Base-by-base conservation (phyloP, 2,888 invertebrate genomes). In the Eupithecia dodoneata region DNA sequence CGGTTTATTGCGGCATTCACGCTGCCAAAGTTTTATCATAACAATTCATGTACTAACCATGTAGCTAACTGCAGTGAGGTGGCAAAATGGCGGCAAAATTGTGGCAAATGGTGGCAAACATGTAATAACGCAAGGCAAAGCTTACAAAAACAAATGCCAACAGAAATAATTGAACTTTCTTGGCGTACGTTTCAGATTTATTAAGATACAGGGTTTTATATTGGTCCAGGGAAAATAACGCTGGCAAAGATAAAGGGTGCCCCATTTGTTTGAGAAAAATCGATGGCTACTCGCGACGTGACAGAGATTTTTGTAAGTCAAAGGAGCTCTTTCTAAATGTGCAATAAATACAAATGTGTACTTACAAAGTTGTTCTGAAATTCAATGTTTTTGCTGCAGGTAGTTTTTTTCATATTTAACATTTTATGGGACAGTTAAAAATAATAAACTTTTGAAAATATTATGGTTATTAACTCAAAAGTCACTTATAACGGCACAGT, bases 141-240 rank as follows among this genome's bases (percentile, higher is more conserved):
- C 73, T 74, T 47, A 78, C 75, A 69, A 76, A 71, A 76, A 76
- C 78, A 78, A 69, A 78, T 52, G 76, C 76, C 73, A 78, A 78
- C n/a, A 52, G 78, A 73, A 76, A 78, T 78, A 75, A 75, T 78
- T 78, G 71, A 78, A 78, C 75, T 78, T 78, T 76, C 77, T 74
- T 78, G 78, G 75, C 75, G 77, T 72, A 67, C 75, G 73, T 70
- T 70, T 49, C 70, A 70, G 49, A 70, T 70, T 70, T 70, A 70
- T 70, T 70, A 70, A 70, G 70, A 70, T 70, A 70, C 70, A 70
- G 70, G 70, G 70, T 70, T 49, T 70, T 70, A 70, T 70, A 70
- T 70, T 70, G 70, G 70, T 70, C 70, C 70, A 69, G 70, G 47
- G 70, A 45, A 47, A 70, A 70, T 70, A 70, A 70, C 30, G 70